Conservation (phyloP, 2,113 vertebrate species). For the Rhombomys opimus region DNA sequence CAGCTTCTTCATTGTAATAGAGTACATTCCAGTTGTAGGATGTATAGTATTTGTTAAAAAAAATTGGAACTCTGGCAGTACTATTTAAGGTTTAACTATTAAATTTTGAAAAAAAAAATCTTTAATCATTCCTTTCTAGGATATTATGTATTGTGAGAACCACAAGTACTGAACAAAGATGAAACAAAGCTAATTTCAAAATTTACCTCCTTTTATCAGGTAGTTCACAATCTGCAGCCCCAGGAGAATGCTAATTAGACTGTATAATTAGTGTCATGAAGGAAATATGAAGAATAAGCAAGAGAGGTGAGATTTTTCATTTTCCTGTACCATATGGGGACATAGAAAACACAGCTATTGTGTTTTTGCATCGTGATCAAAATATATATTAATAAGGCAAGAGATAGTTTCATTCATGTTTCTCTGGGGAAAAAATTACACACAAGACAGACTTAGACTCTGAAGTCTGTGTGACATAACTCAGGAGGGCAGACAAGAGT, state of each 20-base stretch:
- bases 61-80: neutral
- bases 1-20: neutral
- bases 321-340: slow-evolving; percentile 63
- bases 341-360: slow-evolving; percentile 3
- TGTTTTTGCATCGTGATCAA: neutral
- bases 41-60: slow-evolving; percentile 10
- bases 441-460: neutral
- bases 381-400: slow-evolving; percentile 39
- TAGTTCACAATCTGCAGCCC: slow-evolving; percentile 40
- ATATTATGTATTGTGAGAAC: neutral
- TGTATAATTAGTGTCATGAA: slow-evolving; percentile 64
- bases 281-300: slow-evolving; percentile 70
- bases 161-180: slow-evolving; percentile 30
- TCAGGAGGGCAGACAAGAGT: neutral
- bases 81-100: neutral
- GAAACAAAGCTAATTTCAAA: slow-evolving; percentile 54
- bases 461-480: neutral
- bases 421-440: neutral
- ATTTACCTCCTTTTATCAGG: slow-evolving; percentile 44
- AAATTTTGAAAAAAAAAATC: neutral
- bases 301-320: slow-evolving; percentile 77
- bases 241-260: slow-evolving; percentile 73
- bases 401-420: neutral
- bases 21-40: neutral
- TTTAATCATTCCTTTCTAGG: neutral